A percentile compares a stretch with the other conserved stretches of the same genome.
Evolutionary conservation across 2,888 invertebrate species (phyloP).

Genomic region (Ophioninae sp.): DNA sequence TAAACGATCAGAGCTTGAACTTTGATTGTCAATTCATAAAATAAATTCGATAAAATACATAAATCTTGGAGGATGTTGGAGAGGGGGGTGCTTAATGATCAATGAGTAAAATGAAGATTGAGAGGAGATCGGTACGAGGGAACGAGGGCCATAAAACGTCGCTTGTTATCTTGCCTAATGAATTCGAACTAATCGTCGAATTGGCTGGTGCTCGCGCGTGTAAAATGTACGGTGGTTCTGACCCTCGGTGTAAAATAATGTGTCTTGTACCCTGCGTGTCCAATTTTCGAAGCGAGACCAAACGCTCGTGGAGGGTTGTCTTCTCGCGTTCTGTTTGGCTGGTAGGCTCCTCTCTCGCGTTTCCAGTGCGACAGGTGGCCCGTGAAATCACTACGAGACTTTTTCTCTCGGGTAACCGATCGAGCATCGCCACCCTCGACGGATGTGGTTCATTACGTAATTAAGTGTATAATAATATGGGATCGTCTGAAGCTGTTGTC

Average conservation of each 20-base stretch:
- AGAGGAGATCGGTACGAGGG: slow-evolving; percentile 28
- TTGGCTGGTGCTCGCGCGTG: slow-evolving; percentile 40
- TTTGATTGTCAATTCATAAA: no score
- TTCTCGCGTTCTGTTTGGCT: slow-evolving; percentile 19
- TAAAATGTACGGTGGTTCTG: slow-evolving; percentile 46
- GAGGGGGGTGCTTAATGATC: neutral
- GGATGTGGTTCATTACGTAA: slow-evolving; percentile 75
- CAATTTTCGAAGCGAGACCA: slow-evolving; percentile 72
- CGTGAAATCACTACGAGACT: slow-evolving; percentile 80
- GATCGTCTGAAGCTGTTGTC: slow-evolving; percentile 61
- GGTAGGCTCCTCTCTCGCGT: slow-evolving; percentile 22
- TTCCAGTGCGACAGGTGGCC: slow-evolving; percentile 79
- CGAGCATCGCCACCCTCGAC: slow-evolving; percentile 66
- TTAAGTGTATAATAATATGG: slow-evolving; percentile 75
- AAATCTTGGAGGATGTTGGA: neutral
- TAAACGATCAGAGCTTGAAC: no score
- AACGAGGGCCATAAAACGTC: slow-evolving; percentile 42
- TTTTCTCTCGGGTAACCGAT: slow-evolving; percentile 66
- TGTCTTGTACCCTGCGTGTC: slow-evolving; percentile 76
- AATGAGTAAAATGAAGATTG: slow-evolving; percentile 34
- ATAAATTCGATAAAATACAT: neutral
- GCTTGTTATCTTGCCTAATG: slow-evolving; percentile 60
- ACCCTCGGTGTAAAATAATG: slow-evolving; percentile 72
- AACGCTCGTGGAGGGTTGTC: slow-evolving; percentile 68
- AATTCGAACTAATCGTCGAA: slow-evolving; percentile 63